These are phyloP conservation scores for Haliclona indistincta DNA, from an alignment of 37 sponge, comb jelly and placozoan species.

Conservation along the genomic window DNA sequence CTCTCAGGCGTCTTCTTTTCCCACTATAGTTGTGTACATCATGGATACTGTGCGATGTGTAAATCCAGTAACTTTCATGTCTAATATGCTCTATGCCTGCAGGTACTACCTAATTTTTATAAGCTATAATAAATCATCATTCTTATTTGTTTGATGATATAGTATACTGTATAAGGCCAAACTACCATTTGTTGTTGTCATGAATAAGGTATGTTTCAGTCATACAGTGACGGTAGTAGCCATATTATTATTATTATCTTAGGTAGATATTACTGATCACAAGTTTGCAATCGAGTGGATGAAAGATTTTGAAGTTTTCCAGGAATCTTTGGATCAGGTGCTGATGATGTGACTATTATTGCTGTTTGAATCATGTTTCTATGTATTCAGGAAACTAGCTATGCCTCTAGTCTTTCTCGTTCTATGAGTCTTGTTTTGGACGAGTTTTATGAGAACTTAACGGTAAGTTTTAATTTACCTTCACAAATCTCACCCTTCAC, in stretches of 20 bases:
- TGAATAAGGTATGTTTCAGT: slow-evolving; percentile 86
- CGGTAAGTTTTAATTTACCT: slow-evolving; percentile 15
- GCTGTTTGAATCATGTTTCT: not conserved
- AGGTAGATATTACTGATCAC: slow-evolving; percentile 89
- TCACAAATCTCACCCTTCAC: not conserved
- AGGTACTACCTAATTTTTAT: slow-evolving; percentile 21
- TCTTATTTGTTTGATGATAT: not conserved
- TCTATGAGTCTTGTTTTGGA: slow-evolving; percentile 99
- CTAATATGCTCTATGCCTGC: slow-evolving; percentile 99
- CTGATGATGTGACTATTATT: not conserved
- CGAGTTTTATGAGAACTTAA: slow-evolving; percentile 90
- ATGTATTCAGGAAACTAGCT: slow-evolving; percentile 70
- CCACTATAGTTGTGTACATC: slow-evolving; percentile 94
- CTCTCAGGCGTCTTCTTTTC: slow-evolving; percentile 73
- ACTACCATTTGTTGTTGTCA: slow-evolving; percentile 88
- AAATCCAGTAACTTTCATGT: slow-evolving; percentile 96
- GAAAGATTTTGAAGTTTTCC: slow-evolving; percentile 92
- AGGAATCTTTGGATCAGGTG: slow-evolving; percentile 82
- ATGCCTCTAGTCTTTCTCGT: slow-evolving; percentile 73
- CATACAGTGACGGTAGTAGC: too few species aligned
- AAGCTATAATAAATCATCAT: not conserved
- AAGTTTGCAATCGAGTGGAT: slow-evolving; percentile 96
- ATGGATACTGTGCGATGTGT: slow-evolving; percentile 92
- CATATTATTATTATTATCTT: not conserved
- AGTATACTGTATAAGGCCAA: slow-evolving; percentile 93